Base-by-base conservation (phyloP, 92 coral and sea anemone genomes). In the Paragorgia papillata region DNA sequence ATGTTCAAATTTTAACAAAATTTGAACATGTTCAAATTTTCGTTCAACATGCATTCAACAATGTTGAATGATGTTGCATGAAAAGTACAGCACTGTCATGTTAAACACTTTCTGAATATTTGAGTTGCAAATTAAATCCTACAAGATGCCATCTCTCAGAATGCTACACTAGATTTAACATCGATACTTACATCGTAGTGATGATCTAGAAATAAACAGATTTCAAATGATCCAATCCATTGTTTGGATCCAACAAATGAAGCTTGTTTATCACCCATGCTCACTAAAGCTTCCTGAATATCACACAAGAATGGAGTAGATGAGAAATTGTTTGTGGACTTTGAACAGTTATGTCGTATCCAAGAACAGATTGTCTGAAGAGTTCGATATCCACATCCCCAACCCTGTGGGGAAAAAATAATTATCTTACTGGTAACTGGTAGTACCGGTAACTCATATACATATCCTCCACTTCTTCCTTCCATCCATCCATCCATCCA, bases 321-420 rank as follows among this genome's bases (percentile, higher is more conserved):
- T 5, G 62, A 79, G 19, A 21, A 19, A 55, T 25, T 57, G 49
- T 59, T 33, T 15, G 74, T 49, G 8, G 66, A 57, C 24, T 46
- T 55, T 39, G 65, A 13, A 34, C 76, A 66, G 17, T 56, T 76
- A 79, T 86, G 56, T 55, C 75, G 51, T 22, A 85, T 88, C 99
- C 99, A 95, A 0, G 99, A 95, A 68, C 92, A 89, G 21, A 95
- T 83, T 59, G 99, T 91, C 70, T 95, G 99, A 58, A 95, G 95
- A 0, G 92, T 91, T 57, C 99, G 96, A 65, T 95, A 95, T 19
- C 97, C 99, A 85, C 99, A 95, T 19, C 99, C 99, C 99, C 99
- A 95, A 19, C 99, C 99, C 99, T 95, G n/a, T 46, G n/a, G 37
- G 2, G 27, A 32, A 20, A 43, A 18, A 37, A 61, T 4, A 31